A percentile compares a stretch with the other conserved stretches of the same genome.
phyloP scores from a whole-genome alignment of 2,113 vertebrate species.

The Silurus asotus region DNA sequence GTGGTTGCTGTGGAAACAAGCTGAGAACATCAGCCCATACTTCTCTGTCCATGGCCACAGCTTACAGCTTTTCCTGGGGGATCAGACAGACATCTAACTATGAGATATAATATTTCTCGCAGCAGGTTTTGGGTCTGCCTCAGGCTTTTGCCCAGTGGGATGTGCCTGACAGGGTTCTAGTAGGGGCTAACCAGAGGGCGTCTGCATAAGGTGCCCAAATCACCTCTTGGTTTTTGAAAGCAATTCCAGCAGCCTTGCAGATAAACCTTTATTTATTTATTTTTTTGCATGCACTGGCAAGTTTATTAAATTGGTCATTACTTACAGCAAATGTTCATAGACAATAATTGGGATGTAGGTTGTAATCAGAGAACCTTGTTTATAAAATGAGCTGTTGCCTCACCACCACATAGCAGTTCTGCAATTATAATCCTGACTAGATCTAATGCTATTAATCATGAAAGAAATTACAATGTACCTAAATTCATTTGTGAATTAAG shows the following conservation, averaged over 20 bases:
- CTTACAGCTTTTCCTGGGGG: neutral
- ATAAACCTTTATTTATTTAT: neutral
- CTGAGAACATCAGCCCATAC: neutral
- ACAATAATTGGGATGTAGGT: neutral
- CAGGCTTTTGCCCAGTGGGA: neutral
- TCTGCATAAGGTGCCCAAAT: neutral
- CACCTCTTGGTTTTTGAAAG: neutral
- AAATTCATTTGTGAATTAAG: neutral
- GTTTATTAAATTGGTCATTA: neutral
- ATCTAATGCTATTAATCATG: neutral
- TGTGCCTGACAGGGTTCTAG: neutral
- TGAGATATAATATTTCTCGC: neutral
- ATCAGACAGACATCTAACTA: neutral
- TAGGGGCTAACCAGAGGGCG: neutral
- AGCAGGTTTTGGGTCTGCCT: neutral
- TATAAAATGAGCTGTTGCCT: neutral
- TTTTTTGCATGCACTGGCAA: neutral
- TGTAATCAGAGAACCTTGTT: neutral
- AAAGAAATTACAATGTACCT: neutral
- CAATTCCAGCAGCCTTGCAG: neutral
- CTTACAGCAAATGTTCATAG: neutral
- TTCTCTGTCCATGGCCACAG: neutral
- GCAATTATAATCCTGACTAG: neutral
- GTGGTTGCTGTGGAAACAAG: slow-evolving; percentile 5
- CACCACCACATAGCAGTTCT: neutral